Base-by-base conservation (phyloP, 2,797 vertebrate genomes). In the Micromesistius poutassou region DNA sequence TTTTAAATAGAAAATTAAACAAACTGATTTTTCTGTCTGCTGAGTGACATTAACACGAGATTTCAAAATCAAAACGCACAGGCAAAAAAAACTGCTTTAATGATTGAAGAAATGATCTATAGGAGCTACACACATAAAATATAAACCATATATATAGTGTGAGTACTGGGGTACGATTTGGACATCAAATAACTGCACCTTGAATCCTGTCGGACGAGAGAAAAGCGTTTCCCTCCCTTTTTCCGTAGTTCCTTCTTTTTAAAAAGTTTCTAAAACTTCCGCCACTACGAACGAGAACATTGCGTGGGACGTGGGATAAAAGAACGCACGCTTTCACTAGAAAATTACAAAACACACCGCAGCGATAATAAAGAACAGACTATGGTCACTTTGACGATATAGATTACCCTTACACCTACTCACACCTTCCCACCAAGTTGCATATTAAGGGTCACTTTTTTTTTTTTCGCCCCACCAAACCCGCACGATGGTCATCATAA, bases 381-480 rank as follows among this genome's bases (percentile, higher is more conserved):
- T 86, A 90, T 83, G 90, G 85, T 89, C 89, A 93, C 90, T 87
- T 86, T 83, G 85, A 93, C 90, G 79, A 92, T 91, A 92, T 86
- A 90, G 88, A 93, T 91, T 88, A 91, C 83, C 90, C 89, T 87
- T 89, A 91, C 86, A 85, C 86, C 84, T 90, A 92, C 89, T 90
- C 91, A 90, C 90, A 89, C 90, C 87, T 91, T 90, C 92, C 90
- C 93, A 92, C 92, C 90, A 89, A 93, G 89, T 94, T 94, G 93
- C 93, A 94, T 94, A 94, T 89, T 92, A 93, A 93, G 91, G 91
- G 90, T 92, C 91, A 94, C 92, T 93, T 93, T 92, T 92, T 91
- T 62, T 62, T 9, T 22, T 7, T 19, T 22, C 46, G 4, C 22
- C 22, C 25, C 62, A 25, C 62, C 62, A 1, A 1, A 68, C 62